A percentile compares a stretch with the other conserved stretches of the same genome.
Evolutionary conservation across 2,113 vertebrate genomes (phyloP).

Genomic region (Pycnonotus jocosus): DNA sequence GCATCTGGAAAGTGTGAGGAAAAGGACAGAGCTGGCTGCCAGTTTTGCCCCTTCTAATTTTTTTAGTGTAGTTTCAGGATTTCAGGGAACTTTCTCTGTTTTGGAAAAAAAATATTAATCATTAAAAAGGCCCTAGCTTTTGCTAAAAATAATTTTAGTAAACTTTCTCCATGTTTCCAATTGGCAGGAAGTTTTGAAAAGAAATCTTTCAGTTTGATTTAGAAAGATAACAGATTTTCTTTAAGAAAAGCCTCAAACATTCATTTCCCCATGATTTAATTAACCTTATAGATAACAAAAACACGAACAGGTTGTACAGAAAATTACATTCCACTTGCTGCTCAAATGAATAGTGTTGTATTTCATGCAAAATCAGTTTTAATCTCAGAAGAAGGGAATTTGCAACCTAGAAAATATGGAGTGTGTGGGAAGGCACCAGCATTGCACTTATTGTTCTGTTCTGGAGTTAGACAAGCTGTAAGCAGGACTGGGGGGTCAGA

Average conservation of each 20-base stretch:
- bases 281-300: background rate
- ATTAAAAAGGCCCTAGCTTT: background rate
- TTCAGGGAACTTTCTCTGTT: background rate
- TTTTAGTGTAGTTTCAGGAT: background rate
- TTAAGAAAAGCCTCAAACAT: background rate
- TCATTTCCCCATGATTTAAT: background rate
- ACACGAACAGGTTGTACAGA: background rate
- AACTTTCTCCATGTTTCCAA: background rate
- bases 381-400: background rate
- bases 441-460: background rate
- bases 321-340: background rate
- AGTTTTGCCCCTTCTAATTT: background rate
- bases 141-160: background rate
- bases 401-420: background rate
- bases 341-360: background rate
- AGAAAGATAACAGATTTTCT: background rate
- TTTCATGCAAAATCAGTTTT: background rate
- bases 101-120: no score
- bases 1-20: background rate
- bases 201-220: background rate
- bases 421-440: background rate
- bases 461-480: fast-evolving
- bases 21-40: background rate
- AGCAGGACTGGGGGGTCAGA: background rate
- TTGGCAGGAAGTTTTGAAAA: background rate